Evolutionary conservation across 2,888 invertebrate species (phyloP), one percentile per base, ranked within the genome.

Genomic region (Drosophila tanythrix): DNA sequence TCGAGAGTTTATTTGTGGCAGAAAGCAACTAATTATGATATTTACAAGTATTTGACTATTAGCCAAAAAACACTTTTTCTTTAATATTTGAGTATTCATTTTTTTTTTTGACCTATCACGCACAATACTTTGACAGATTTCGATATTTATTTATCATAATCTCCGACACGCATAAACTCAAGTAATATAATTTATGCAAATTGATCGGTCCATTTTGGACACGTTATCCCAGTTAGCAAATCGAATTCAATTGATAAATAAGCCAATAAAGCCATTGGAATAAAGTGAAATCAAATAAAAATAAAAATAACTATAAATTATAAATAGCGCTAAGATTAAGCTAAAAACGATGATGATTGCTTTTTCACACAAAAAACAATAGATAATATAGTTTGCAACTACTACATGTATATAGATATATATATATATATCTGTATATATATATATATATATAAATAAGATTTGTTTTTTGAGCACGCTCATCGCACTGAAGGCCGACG

Each of bases 401-500:
- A 70, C 63, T 52, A 64, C 40, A n/a, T 31, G n/a, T 48, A 38
- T 27, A 52, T n/a, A 43, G 27, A 50, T 64, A 29, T 35, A 36
- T 36, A 21, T 25, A 50, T 57, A 57, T 13, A 18, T 66, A 59
- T 72, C 56, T 74, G 62, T 50, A 69, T 76, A 76, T 50, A 29
- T 50, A 52, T 50, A 29, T 50, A 52, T 62, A 35, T 43, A 21
- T 40, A n/a, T 74, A 74, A 53, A 70, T 81, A 81, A 61, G 67
- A 65, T 67, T 64, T 59, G 52, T 48, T 68, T 76, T 59, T 76
- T 38, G 86, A 84, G 88, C 88, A 88, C 89, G 89, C 88, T 89
- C 89, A 86, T 81, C 74, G 74, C 74, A 75, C 60, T 43, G 10
- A 35, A 58, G 46, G 70, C 51, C 61, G 62, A 60, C 70, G 33